Evolutionary conservation across 2,888 invertebrate genomes (phyloP).

Genomic region (Hyles lineata): DNA sequence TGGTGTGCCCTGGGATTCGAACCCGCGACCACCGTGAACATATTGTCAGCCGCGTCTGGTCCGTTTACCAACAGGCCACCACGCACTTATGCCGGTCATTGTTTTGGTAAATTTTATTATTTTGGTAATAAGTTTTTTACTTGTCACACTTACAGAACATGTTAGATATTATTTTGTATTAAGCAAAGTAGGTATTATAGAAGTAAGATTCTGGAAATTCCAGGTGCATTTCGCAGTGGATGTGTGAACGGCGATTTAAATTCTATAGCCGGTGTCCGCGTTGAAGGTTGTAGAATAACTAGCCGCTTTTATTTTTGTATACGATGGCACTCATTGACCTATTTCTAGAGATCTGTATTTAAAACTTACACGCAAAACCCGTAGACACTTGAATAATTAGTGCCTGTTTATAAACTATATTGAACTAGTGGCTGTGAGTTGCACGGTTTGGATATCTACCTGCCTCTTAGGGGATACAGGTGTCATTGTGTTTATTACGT

Average conservation of each 20-base stretch:
- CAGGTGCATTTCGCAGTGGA: neutral
- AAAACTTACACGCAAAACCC: neutral
- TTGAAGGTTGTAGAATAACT: neutral
- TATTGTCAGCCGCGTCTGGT: too few species aligned
- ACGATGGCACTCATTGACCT: neutral
- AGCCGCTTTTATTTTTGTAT: constrained; percentile 1
- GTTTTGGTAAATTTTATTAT: constrained; percentile 11
- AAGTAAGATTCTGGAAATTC: too few species aligned
- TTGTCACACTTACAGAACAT: neutral
- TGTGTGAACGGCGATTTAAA: neutral
- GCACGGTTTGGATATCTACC: too few species aligned
- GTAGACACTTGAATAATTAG: too few species aligned
- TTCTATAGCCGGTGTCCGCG: neutral
- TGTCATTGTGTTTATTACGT: too few species aligned
- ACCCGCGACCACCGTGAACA: too few species aligned
- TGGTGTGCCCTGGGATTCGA: too few species aligned
- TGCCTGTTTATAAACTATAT: too few species aligned
- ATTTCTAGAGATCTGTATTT: neutral
- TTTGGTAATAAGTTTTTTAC: constrained; percentile 16
- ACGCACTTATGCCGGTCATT: too few species aligned
- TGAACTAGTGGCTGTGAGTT: too few species aligned
- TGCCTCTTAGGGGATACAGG: too few species aligned
- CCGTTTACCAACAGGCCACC: too few species aligned
- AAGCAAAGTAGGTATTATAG: neutral
- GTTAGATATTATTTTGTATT: neutral